Evolutionary conservation across 92 coral and sea anemone species (phyloP), one percentile per base, ranked within the genome.

Genomic region (Palythoa caribaeorum): DNA sequence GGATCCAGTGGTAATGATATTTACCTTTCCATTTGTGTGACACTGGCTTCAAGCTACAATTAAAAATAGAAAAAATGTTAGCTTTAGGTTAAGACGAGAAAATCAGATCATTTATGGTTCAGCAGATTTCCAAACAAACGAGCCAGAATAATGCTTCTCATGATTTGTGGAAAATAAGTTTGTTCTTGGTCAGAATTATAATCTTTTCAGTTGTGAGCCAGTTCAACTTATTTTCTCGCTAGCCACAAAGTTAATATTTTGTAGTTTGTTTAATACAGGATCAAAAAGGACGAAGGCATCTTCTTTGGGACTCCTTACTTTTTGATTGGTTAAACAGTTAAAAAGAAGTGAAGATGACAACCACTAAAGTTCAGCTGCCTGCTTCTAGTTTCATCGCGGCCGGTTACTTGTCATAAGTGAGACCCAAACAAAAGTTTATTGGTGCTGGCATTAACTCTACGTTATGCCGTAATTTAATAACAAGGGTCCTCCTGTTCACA

Each of bases 21-120:
- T 59, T 59, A 59, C 65, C 65, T 59, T 59, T 59, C 65, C 65
- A 59, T 59, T 59, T 59, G 65, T 10, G 65, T n/a, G n/a, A 59
- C 65, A 59, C 65, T 59, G 14, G 65, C 65, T 59, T 59, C 65
- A 59, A 59, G 65, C 65, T 59, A 10, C 1, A 59, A 12, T 10
- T 5, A 59, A 59, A 59, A 9, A 13, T 5, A 12, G 14, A 12
- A 59, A 3, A 14, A 59, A 3, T 2, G 14, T 59, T 14, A 59
- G 65, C n/a, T 59, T 59, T 14, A 14, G 14, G n/a, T 14, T 5
- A 55, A 9, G 3, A 55, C 3, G 62, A 3, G 28, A 11, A 9
- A 55, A 55, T 55, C 62, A 55, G 3, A 5, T 54, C 2, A 54
- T 40, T 40, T 40, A 5, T 40, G 47, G 47, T 2, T 40, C 47